phyloP scores from a whole-genome alignment of 2,113 vertebrate species.

The Dunckerocampus dactyliophorus region DNA sequence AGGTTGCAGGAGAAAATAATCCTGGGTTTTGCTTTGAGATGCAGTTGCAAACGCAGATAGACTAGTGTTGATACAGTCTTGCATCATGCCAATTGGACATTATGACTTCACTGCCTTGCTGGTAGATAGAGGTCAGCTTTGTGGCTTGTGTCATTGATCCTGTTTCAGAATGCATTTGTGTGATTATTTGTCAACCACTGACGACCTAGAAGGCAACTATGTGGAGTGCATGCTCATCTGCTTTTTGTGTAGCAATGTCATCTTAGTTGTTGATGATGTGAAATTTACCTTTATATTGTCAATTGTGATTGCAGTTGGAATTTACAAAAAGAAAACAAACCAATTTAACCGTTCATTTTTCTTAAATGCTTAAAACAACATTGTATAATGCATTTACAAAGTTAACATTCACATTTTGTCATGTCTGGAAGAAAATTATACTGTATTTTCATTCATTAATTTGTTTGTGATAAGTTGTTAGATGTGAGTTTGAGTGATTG shows the following conservation, averaged over 20 bases:
- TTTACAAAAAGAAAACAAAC: not conserved
- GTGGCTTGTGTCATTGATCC: not conserved
- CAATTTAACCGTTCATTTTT: not conserved
- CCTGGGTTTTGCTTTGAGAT: slow-evolving; percentile 4
- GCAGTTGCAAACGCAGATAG: slow-evolving; percentile 14
- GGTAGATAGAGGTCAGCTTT: slow-evolving; percentile 12
- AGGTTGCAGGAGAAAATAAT: slow-evolving; percentile 9
- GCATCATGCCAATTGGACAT: slow-evolving; percentile 25
- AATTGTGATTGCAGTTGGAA: not conserved
- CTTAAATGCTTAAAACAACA: not conserved
- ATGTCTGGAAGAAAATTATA: no score
- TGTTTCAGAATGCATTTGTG: not conserved
- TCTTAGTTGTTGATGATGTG: not conserved
- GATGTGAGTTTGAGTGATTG: not conserved
- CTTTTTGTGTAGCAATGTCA: no score
- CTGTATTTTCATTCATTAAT: no score
- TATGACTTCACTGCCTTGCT: slow-evolving; percentile 8
- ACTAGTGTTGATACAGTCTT: not conserved
- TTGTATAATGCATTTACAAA: not conserved
- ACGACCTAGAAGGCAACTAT: not conserved
- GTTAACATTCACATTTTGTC: no score
- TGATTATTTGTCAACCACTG: not conserved
- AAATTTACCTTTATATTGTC: not conserved
- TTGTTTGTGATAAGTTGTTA: not conserved
- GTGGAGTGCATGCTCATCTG: no score